Conservation (phyloP, 2,888 invertebrate genomes). For the Sericinus montela region DNA sequence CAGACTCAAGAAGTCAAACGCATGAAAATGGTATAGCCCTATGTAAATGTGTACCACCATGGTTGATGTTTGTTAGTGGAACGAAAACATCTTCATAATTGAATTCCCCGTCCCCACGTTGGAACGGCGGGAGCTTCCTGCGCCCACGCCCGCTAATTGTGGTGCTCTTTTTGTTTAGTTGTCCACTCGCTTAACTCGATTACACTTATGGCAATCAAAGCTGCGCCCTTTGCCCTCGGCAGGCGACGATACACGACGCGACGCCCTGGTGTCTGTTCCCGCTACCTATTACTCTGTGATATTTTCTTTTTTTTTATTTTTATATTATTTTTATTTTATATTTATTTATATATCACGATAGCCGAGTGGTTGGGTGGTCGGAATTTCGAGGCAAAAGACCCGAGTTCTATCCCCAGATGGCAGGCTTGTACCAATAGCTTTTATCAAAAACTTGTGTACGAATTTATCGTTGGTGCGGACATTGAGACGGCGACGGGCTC, state of each 20-base stretch:
- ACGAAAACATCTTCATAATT: constrained; percentile 36
- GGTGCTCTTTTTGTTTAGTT: constrained; percentile 71
- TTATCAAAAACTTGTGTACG: no score
- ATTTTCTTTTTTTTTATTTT: no score
- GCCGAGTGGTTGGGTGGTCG: no score
- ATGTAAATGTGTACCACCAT: constrained; percentile 25
- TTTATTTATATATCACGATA: no score
- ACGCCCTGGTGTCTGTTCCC: constrained; percentile 48
- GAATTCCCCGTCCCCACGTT: constrained; percentile 45
- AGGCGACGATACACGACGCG: constrained; percentile 25
- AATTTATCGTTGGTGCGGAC: no score
- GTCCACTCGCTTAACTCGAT: constrained; percentile 68
- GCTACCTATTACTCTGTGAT: constrained; percentile 25
- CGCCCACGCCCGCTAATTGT: constrained; percentile 70
- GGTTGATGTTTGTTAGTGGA: constrained; percentile 30
- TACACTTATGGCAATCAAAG: constrained; percentile 61
- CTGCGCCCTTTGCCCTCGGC: constrained; percentile 57
- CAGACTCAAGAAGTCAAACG: neutral
- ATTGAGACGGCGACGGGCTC: no score
- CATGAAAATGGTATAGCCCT: constrained; percentile 3
- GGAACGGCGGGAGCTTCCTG: constrained; percentile 50
- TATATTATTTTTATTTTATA: no score
- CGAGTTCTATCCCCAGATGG: no score
- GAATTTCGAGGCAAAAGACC: no score
- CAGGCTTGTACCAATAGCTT: no score